These are phyloP conservation scores for Sinhomidia bicolor DNA, from an alignment of 2,888 invertebrate species.

Conservation along the genomic window DNA sequence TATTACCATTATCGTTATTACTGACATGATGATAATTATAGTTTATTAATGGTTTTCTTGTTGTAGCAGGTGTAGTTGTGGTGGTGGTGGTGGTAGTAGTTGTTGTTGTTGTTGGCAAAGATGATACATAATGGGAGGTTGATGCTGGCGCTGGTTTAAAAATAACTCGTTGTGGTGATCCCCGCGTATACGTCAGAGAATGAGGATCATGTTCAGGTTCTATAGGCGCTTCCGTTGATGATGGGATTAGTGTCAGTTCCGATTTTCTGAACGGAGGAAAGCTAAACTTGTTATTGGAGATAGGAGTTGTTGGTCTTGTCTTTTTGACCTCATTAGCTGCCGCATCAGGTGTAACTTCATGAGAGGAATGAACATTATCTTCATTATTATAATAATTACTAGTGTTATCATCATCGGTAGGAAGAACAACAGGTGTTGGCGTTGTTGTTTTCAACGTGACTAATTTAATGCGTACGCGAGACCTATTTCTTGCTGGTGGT, in stretches of 20 bases:
- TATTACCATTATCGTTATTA: background rate
- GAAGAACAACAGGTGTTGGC: constrained; percentile 25
- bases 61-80: constrained; percentile 14
- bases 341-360: constrained; percentile 6
- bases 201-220: background rate
- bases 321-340: background rate
- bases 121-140: background rate
- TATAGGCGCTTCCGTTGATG: constrained; percentile 37
- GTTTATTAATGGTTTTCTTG: background rate
- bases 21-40: background rate
- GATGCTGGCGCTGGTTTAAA: background rate
- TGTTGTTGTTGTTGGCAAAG: constrained; percentile 13
- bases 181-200: background rate
- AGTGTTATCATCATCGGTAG: background rate
- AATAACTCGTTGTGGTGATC: background rate
- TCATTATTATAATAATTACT: constrained; percentile 26
- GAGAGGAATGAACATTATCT: background rate
- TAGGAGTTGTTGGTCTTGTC: background rate
- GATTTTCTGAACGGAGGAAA: constrained; percentile 71
- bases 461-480: constrained; percentile 50
- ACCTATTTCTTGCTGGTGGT: constrained; percentile 13
- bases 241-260: constrained; percentile 35
- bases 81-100: constrained; percentile 22
- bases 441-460: constrained; percentile 55
- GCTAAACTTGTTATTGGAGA: constrained; percentile 47